Evolutionary conservation across 2,888 invertebrate genomes (phyloP), one percentile per base, ranked within the genome.

Genomic region (Temnothorax rugatulus): DNA sequence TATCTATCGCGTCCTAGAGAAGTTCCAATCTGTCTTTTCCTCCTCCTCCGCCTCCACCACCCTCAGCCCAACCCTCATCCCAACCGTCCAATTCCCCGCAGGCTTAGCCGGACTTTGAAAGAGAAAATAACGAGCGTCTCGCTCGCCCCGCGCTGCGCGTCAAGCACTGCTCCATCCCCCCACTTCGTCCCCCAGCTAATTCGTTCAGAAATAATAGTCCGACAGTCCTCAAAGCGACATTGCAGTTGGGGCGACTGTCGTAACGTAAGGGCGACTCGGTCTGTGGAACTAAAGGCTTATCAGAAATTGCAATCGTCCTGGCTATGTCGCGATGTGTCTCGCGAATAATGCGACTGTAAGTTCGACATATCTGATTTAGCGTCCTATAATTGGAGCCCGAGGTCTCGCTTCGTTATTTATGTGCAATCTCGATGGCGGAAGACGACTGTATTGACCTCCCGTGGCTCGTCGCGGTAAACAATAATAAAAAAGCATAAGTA

Each of bases 71-170:
- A 25, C 41, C 57, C 41, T 74, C 73, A 25, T 41, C 54, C 73
- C 47, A 52, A 52, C 29, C 77, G 71, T 82, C 61, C 84, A 85
- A 87, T 87, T 89, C 89, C 82, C 77, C 74, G 76, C 57, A 82
- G 77, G 54, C 85, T 89, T 75, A 83, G 50, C 66, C 76, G 25
- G 66, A 59, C 84, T 44, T 61, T 41, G 69, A 76, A 57, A 59
- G 66, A 84, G 81, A 81, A 86, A 86, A 85, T 89, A 89, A 89
- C 71, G 82, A 87, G 83, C 81, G 50, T 47, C 61, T 82, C 63
- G 77, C 44, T 25, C 82, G 29, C 21, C 68, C 44, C 25, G 50
- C 54, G 44, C 29, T 18, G 15, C 71, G 64, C 75, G 75, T 77
- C 76, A 76, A 52, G 25, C 47, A 38, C 50, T 75, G 41, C 38